Base-by-base conservation (phyloP, 2,113 vertebrate genomes). In the Zeus faber region DNA sequence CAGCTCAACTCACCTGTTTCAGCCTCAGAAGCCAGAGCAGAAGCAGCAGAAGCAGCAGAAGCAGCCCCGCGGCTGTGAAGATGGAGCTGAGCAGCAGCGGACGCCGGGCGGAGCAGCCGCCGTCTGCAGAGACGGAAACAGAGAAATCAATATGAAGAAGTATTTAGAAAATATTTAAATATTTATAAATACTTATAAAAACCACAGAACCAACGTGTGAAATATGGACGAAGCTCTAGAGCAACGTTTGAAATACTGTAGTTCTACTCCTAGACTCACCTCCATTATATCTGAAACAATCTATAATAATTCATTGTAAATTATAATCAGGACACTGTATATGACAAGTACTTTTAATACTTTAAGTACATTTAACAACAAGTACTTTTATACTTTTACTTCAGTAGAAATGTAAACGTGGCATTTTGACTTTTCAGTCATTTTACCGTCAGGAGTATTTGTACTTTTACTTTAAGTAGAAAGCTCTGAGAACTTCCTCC, bases 1-100 rank as follows among this genome's bases (percentile, higher is more conserved):
- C n/a, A 6, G 2, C 14, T 7, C 16, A 16, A 87, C 86, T 87
- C 62, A 88, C 85, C 70, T 72, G 74, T 70, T 54, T 63, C 1
- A 39, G 21, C 1, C 44, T 3, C 11, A 55, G 54, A 35, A 82
- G 43, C 22, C 76, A 69, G 53, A n/a, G 16, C 31, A 46, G 82
- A 35, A 2, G 26, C 5, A n/a, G n/a, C 47, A 76, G 26, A 5
- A 65, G 10, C 17, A 88, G 49, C 29, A 83, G 50, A 18, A 83
- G 24, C 41, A 86, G 33, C 1, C 21, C 65, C 9, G 49, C 49
- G n/a, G 70, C 72, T 27, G 51, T 40, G 1, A 64, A 75, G 47
- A 88, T 68, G 64, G 49, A 57, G 11, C 69, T 39, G 17, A 89
- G 65, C 49, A 90, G 54, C 2, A 43, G 45, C 11, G 63, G 20